These are phyloP conservation scores for Barnardius zonarius DNA, from an alignment of 2,113 vertebrate species.

Conservation along the genomic window DNA sequence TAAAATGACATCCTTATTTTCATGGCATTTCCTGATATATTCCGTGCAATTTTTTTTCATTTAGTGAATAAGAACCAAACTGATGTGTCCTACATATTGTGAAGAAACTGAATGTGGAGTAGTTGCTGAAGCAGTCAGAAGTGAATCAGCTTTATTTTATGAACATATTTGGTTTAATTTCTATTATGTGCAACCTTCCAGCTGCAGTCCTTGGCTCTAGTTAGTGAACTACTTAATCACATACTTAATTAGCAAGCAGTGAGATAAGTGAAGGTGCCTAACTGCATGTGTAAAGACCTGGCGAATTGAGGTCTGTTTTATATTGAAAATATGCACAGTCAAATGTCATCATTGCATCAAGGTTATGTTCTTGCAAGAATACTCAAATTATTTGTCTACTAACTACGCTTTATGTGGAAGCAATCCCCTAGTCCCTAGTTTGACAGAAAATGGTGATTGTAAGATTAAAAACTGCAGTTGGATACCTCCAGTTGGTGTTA, in stretches of 20 bases:
- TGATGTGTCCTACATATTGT: not conserved
- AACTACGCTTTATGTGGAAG: not conserved
- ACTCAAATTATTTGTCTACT: not conserved
- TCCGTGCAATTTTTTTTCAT: not conserved
- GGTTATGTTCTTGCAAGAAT: not conserved
- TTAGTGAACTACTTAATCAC: not conserved
- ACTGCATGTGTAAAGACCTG: not conserved
- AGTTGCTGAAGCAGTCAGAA: not conserved
- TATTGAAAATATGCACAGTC: not conserved
- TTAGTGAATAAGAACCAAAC: not conserved
- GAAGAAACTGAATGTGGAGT: not conserved
- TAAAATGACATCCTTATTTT: not conserved
- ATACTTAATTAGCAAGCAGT: not conserved
- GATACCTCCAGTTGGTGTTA: not conserved
- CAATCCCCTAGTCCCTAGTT: not conserved
- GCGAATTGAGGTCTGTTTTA: not conserved
- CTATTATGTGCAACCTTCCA: not conserved
- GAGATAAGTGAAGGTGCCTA: not conserved
- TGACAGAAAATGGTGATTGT: not conserved
- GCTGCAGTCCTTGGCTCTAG: not conserved
- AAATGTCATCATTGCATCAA: not conserved
- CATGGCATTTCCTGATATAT: not conserved
- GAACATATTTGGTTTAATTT: not conserved
- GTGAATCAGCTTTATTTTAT: not conserved
- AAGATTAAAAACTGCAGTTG: not conserved